A percentile compares a stretch with the other conserved stretches of the same genome.
Conservation (phyloP, 2,113 vertebrate genomes). For the Limnothrissa miodon region DNA sequence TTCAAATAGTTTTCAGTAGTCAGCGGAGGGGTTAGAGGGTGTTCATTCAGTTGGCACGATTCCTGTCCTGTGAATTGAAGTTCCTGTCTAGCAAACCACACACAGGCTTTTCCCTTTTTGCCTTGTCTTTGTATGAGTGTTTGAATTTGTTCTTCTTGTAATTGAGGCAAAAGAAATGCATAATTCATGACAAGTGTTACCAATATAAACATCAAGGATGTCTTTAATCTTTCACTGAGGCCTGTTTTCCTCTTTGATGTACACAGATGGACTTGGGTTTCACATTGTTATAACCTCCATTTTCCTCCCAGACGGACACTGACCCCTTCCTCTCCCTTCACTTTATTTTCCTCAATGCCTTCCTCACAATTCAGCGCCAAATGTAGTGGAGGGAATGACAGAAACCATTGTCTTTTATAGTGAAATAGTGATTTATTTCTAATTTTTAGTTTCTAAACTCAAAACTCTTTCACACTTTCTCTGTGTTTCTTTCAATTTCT, state of each 20-base stretch:
- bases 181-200: background rate
- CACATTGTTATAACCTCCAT: background rate
- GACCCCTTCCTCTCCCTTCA: background rate
- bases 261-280: background rate
- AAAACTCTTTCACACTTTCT: background rate
- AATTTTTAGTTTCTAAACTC: background rate
- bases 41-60: background rate
- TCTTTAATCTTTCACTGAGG: slow-evolving; percentile 1
- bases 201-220: background rate
- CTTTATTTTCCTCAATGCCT: background rate
- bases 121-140: background rate
- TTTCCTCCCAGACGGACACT: background rate
- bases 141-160: background rate
- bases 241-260: background rate
- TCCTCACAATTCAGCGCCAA: background rate
- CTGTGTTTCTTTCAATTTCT: slow-evolving; percentile 19
- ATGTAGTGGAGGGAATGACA: background rate
- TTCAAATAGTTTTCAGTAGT: background rate
- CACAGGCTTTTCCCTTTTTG: background rate
- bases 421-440: too few species aligned
- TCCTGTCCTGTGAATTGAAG: background rate
- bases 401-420: background rate
- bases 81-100: background rate
- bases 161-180: background rate
- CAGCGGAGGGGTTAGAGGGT: background rate